Base-by-base conservation (phyloP, 2,113 vertebrate genomes). In the Steatornis caripensis region DNA sequence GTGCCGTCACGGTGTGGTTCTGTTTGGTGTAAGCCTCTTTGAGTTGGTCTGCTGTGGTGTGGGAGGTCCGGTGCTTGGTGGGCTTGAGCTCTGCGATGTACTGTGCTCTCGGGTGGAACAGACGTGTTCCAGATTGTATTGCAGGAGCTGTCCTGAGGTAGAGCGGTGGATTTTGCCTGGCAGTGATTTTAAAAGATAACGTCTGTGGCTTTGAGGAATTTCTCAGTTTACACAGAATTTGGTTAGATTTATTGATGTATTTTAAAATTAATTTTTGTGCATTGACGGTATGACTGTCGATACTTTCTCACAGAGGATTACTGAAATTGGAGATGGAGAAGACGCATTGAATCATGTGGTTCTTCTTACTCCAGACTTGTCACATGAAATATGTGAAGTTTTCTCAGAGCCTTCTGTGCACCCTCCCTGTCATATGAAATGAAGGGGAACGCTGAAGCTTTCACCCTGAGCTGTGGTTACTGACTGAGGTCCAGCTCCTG, bases 341-440 rank as follows among this genome's bases (percentile, higher is more conserved):
- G 58, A 39, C 14, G 2, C n/a, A 8, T 3, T n/a, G 13, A 57
- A 34, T 90, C 5, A 11, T 34, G 24, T 62, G 12, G 10, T 69
- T 65, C 36, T 80, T 88, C 45, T 64, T 57, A 36, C 29, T 55
- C 93, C 30, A 84, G 14, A 21, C 22, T 62, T 74, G 8, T 22
- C 4, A 2, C 8, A 6, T 71, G 30, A 69, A 69, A 48, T 75
- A 34, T 0, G 0, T 54, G 16, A 49, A 3, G 11, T 74, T 90
- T 77, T 45, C 66, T 86, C 15, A 10, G 48, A 45, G 21, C 20
- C 57, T 68, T 76, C 41, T 54, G 15, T 77, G 72, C 82, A 39
- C 16, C 29, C 21, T 66, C 8, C 4, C 24, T 11, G 2, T 54
- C 5, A 0, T 53, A 13, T 32, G 49, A 48, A 71, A 26, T 23